phyloP scores from a whole-genome alignment of 2,797 vertebrate genomes.

The Brachyalestes nurse region DNA sequence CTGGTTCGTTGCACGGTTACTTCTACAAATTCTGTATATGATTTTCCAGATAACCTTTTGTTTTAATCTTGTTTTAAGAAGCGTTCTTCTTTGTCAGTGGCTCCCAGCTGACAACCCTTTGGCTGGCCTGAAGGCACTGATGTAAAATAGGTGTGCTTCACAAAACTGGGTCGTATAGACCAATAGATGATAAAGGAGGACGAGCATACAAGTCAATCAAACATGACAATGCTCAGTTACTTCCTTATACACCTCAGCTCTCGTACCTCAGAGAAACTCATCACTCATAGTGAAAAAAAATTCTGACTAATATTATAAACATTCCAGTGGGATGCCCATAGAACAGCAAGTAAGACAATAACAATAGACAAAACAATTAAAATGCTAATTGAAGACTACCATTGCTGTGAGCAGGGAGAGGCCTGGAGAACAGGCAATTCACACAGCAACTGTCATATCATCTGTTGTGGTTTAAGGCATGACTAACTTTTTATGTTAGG shows the following conservation, averaged over 20 bases:
- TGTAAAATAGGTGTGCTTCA: background rate
- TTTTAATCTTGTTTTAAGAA: too few species aligned
- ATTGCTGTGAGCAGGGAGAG: slow-evolving; percentile 62
- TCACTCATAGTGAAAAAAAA: background rate
- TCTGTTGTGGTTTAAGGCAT: slow-evolving; percentile 44
- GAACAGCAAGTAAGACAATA: slow-evolving; percentile 49
- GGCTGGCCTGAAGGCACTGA: background rate
- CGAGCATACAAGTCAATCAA: background rate
- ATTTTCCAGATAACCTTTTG: too few species aligned
- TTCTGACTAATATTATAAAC: background rate
- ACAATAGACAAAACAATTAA: slow-evolving; percentile 73
- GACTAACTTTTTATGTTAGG: slow-evolving; percentile 29
- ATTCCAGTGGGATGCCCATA: slow-evolving; percentile 6
- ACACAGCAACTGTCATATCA: slow-evolving; percentile 54
- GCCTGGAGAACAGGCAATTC: slow-evolving; percentile 60
- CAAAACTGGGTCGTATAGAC: background rate
- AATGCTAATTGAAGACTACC: slow-evolving; percentile 74
- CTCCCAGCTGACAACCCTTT: background rate
- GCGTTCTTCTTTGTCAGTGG: background rate
- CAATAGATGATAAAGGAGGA: background rate
- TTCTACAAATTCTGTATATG: too few species aligned
- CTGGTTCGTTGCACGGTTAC: too few species aligned
- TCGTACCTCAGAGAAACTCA: background rate
- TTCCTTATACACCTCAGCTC: too few species aligned
- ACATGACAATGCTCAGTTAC: background rate